A percentile compares a stretch with the other conserved stretches of the same genome.
Evolutionary conservation across 2,797 vertebrate species (phyloP).

Genomic region (Sparidentex hasta): DNA sequence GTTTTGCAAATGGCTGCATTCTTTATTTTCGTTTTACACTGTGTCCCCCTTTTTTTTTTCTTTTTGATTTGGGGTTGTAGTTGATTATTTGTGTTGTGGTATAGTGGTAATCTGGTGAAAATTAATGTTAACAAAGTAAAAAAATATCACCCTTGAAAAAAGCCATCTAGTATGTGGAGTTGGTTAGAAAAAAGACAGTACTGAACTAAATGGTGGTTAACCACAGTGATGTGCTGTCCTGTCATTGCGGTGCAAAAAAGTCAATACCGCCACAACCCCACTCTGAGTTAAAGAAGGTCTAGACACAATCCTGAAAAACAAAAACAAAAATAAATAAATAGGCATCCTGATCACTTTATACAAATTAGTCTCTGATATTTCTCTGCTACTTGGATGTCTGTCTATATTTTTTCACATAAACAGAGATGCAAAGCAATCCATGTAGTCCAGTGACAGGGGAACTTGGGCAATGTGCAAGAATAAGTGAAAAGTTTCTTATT

Average conservation of each 20-base stretch:
- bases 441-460: no score
- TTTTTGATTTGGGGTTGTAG: not conserved
- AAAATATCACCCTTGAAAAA: not conserved
- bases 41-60: no score
- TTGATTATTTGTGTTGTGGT: not conserved
- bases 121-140: not conserved
- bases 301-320: not conserved
- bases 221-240: not conserved
- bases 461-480: no score
- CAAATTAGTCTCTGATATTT: not conserved
- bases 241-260: not conserved
- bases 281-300: not conserved
- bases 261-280: not conserved
- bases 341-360: not conserved
- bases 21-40: no score
- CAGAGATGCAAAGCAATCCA: no score
- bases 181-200: no score
- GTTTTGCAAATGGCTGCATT: no score
- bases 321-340: not conserved
- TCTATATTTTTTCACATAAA: no score
- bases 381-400: no score
- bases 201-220: slow-evolving; percentile 11
- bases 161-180: not conserved
- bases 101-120: not conserved
- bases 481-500: not conserved